phyloP scores from a whole-genome alignment of 2,797 vertebrate species.

The Pelochelys cantorii region DNA sequence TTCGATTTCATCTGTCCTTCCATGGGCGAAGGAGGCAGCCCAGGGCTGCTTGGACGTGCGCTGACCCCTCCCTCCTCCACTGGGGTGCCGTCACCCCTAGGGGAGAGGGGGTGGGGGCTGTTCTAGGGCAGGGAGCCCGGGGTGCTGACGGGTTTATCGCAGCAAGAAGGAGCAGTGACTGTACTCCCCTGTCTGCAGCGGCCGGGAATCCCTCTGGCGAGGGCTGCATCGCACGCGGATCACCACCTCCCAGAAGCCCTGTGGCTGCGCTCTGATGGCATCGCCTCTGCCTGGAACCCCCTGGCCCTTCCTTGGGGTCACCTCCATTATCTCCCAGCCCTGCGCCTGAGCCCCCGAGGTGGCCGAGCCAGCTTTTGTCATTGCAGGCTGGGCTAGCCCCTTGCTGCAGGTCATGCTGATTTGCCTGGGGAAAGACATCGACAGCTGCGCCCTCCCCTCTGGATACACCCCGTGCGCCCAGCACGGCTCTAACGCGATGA shows the following conservation, averaged over 20 bases:
- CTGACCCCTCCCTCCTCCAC: neutral
- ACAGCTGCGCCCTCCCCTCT: neutral
- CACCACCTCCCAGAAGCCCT: neutral
- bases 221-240: neutral
- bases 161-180: neutral
- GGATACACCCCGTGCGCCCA: neutral
- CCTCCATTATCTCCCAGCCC: neutral
- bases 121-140: neutral
- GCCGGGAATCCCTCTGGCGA: neutral
- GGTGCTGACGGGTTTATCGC: too few species aligned
- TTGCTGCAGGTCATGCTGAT: neutral
- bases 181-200: neutral
- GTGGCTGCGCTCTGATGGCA: neutral
- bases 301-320: neutral
- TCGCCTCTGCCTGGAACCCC: neutral
- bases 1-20: neutral
- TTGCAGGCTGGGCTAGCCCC: neutral
- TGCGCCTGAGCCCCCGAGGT: neutral
- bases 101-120: constrained; percentile 17
- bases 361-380: neutral
- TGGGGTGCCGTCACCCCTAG: too few species aligned
- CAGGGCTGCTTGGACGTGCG: neutral
- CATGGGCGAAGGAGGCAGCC: neutral
- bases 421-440: neutral
- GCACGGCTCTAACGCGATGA: neutral